Conservation (phyloP, 2,113 vertebrate species). For the Aphyosemion australe region DNA sequence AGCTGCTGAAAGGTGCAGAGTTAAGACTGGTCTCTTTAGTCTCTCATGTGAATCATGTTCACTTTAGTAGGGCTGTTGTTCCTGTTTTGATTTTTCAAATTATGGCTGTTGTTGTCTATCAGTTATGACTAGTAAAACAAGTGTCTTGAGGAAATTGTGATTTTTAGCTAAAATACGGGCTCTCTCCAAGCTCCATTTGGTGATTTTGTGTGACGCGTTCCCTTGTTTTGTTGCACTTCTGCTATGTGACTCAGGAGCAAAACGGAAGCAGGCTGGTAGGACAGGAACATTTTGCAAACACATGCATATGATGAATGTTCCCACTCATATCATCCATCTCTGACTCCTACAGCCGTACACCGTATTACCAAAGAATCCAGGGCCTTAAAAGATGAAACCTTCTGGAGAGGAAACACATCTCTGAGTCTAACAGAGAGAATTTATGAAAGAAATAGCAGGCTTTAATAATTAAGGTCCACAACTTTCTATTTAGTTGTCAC, state of each 20-base stretch:
- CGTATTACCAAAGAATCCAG: constrained; percentile 41
- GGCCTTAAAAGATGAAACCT: constrained; percentile 51
- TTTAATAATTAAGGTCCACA: constrained; percentile 42
- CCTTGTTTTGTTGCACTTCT: constrained; percentile 47
- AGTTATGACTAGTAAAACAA: no score
- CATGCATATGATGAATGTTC: constrained; percentile 70
- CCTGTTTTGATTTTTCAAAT: no score
- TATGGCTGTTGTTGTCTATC: no score
- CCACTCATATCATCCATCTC: constrained; percentile 55
- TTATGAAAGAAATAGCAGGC: constrained; percentile 46
- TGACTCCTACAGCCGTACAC: constrained; percentile 38
- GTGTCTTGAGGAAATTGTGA: no score
- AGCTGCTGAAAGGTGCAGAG: no score
- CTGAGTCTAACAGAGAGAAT: constrained; percentile 26
- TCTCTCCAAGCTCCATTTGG: no score
- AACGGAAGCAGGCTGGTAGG: constrained; percentile 45
- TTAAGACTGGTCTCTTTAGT: no score
- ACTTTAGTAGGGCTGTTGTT: no score
- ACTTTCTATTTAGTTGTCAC: constrained; percentile 43
- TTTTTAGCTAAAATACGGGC: no score
- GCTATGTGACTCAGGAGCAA: constrained; percentile 41
- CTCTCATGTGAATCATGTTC: no score
- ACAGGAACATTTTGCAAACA: constrained; percentile 64
- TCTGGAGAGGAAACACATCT: constrained; percentile 48
- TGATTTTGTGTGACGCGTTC: not conserved